phyloP scores from a whole-genome alignment of 1,140 invertebrate species.

The Drosophila lacertosa region DNA sequence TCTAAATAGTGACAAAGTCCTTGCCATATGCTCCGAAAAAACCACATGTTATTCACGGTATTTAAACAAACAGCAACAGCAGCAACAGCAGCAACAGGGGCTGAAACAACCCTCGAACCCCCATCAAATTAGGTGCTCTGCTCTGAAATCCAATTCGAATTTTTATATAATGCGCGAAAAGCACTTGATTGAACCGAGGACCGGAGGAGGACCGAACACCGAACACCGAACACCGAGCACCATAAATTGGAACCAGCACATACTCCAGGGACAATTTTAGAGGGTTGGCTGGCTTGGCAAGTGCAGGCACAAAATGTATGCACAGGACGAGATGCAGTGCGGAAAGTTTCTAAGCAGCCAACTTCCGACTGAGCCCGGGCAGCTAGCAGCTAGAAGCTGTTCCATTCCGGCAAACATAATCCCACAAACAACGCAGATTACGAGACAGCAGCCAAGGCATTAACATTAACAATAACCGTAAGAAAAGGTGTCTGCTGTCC shows the following conservation, averaged over 20 bases:
- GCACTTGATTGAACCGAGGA: slow-evolving; percentile 69
- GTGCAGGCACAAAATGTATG: slow-evolving; percentile 18
- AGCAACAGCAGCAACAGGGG: slow-evolving; percentile 71
- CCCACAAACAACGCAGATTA: slow-evolving; percentile 54
- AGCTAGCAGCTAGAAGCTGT: slow-evolving; percentile 65
- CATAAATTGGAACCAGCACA: slow-evolving; percentile 26
- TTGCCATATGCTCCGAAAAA: slow-evolving; percentile 84
- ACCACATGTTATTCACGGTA: slow-evolving; percentile 84
- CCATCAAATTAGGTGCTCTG: slow-evolving; percentile 67
- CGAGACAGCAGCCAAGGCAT: slow-evolving; percentile 43
- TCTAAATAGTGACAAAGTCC: slow-evolving; percentile 81
- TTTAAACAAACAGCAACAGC: slow-evolving; percentile 83
- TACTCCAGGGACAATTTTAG: slow-evolving; percentile 57
- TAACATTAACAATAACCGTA: slow-evolving; percentile 62
- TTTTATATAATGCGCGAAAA: slow-evolving; percentile 81
- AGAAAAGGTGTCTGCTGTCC: slow-evolving; percentile 79
- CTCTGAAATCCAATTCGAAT: slow-evolving; percentile 77
- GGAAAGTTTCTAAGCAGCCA: slow-evolving; percentile 31
- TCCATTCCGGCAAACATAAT: slow-evolving; percentile 25
- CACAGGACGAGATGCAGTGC: slow-evolving; percentile 21
- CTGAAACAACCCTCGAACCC: slow-evolving; percentile 44
- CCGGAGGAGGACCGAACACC: no score
- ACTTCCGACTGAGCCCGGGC: slow-evolving; percentile 3
- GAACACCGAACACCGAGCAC: slow-evolving; percentile 4
- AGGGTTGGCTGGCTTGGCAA: slow-evolving; percentile 39